phyloP scores from a whole-genome alignment of 2,797 vertebrate species.

The Danio choprae region DNA sequence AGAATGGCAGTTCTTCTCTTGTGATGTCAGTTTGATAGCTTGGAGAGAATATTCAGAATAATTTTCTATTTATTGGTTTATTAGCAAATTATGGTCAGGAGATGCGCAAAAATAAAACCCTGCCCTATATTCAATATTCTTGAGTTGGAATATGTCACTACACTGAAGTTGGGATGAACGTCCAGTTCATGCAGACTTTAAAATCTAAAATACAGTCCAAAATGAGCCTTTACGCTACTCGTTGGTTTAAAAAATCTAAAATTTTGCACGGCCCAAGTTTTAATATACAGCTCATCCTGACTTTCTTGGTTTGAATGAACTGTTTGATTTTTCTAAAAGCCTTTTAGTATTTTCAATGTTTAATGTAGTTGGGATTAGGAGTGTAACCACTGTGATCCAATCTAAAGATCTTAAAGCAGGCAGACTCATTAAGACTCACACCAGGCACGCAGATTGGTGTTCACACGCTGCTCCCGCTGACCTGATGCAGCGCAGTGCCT shows the following conservation, averaged over 20 bases:
- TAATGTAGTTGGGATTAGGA: conserved; percentile 33
- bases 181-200: no score
- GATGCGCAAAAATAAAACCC: no score
- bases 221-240: not conserved
- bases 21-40: no score
- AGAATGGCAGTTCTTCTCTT: no score
- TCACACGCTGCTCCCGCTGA: conserved; percentile 53
- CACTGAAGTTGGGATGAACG: no score
- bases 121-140: no score
- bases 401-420: conserved; percentile 18
- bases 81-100: no score
- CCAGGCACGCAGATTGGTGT: conserved; percentile 41
- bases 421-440: conserved; percentile 45
- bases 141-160: no score
- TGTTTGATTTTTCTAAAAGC: not conserved
- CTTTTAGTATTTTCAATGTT: not conserved
- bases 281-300: not conserved
- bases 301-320: not conserved
- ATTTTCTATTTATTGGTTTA: no score
- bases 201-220: not conserved
- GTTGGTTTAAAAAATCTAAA: not conserved
- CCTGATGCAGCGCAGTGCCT: conserved; percentile 60
- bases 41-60: no score
- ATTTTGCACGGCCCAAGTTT: not conserved
- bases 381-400: conserved; percentile 18